These are phyloP conservation scores for Ochropleura leucogaster DNA, from an alignment of 2,888 invertebrate species.

Conservation along the genomic window DNA sequence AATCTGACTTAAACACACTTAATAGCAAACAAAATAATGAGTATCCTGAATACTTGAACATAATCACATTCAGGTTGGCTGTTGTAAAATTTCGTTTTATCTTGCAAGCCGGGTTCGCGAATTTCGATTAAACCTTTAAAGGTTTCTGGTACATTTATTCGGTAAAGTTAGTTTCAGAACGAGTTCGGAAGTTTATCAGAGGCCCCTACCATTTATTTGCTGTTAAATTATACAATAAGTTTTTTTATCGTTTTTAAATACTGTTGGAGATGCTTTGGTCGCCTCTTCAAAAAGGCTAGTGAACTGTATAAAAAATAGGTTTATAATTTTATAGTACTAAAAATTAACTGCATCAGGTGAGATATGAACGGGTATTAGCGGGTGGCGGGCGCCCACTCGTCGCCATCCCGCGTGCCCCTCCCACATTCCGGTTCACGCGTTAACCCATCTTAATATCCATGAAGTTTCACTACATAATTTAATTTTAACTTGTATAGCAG, in stretches of 20 bases:
- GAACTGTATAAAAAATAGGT: too few relatives aligned
- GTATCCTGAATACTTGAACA: slow-evolving; percentile 57
- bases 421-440: too few relatives aligned
- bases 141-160: slow-evolving; percentile 87
- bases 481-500: too few relatives aligned
- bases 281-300: too few relatives aligned
- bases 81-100: slow-evolving; percentile 80
- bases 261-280: too few relatives aligned
- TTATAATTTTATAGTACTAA: too few relatives aligned
- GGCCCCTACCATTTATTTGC: slow-evolving; percentile 68
- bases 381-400: too few relatives aligned
- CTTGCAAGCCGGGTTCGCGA: slow-evolving; percentile 72
- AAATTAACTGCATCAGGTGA: too few relatives aligned
- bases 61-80: slow-evolving; percentile 72
- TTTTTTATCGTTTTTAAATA: not conserved
- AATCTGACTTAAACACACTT: slow-evolving; percentile 38
- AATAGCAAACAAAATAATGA: slow-evolving; percentile 59
- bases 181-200: slow-evolving; percentile 78
- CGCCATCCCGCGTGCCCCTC: too few relatives aligned
- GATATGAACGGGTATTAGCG: too few relatives aligned
- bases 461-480: too few relatives aligned
- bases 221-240: not conserved
- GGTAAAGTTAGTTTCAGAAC: slow-evolving; percentile 78
- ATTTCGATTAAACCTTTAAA: slow-evolving; percentile 84
- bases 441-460: too few relatives aligned